phyloP scores from a whole-genome alignment of 1,140 invertebrate genomes.

The Portunus trituberculatus region DNA sequence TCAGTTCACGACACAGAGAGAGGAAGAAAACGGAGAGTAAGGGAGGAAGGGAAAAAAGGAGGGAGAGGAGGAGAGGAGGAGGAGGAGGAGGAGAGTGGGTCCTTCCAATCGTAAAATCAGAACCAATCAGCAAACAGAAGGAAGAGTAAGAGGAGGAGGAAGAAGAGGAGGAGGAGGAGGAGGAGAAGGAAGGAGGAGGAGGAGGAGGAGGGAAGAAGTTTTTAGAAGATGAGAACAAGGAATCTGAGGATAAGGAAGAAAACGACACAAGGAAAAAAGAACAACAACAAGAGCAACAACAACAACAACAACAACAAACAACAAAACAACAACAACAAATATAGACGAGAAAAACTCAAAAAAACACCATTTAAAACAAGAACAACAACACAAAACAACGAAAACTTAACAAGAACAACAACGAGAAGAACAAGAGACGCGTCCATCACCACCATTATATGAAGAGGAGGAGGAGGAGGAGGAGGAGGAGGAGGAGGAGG shows the following conservation, averaged over 20 bases:
- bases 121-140: constrained; percentile 58
- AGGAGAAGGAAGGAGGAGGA: too few relatives aligned
- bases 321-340: background rate
- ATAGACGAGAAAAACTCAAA: too few relatives aligned
- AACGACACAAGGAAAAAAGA: background rate
- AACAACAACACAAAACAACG: too few relatives aligned
- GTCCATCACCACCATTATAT: too few relatives aligned
- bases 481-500: background rate
- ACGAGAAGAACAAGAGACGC: too few relatives aligned
- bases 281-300: background rate
- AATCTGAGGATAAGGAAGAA: background rate
- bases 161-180: too few relatives aligned
- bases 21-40: constrained; percentile 47
- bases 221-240: background rate
- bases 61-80: background rate
- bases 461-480: background rate
- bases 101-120: constrained; percentile 69
- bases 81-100: background rate
- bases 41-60: constrained; percentile 36
- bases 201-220: too few relatives aligned
- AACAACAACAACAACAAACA: background rate
- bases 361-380: background rate
- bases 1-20: constrained; percentile 48
- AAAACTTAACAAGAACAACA: too few relatives aligned
- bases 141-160: too few relatives aligned